Conservation (phyloP, 2,113 vertebrate species). For the Chaetops frenatus region DNA sequence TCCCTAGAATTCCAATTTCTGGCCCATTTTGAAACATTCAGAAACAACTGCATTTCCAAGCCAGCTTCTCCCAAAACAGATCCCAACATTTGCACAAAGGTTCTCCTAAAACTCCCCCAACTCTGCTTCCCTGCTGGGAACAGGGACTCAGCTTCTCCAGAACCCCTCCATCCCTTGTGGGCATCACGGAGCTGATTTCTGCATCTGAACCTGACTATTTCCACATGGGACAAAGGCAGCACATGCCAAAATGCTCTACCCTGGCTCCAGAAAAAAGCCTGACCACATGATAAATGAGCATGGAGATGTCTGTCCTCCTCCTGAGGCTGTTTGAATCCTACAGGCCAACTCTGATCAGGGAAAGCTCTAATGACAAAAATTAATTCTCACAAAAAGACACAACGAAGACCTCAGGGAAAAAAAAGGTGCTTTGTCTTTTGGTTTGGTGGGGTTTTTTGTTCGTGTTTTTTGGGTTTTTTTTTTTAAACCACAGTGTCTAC, state of each 20-base stretch:
- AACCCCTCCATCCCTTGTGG: neutral
- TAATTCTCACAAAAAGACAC: neutral
- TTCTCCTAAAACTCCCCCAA: neutral
- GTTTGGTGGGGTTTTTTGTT: neutral
- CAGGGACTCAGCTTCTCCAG: accelerated
- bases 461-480: neutral
- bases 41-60: neutral
- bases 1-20: neutral
- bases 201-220: neutral
- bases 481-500: neutral
- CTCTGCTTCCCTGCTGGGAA: neutral
- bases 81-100: neutral
- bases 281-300: neutral
- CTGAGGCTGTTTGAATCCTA: neutral
- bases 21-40: neutral
- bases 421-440: neutral
- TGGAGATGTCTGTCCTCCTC: neutral
- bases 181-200: neutral
- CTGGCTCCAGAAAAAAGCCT: neutral
- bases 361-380: neutral
- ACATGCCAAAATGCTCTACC: neutral
- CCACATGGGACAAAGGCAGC: neutral
- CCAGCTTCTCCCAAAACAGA: accelerated
- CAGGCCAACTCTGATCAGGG: neutral
- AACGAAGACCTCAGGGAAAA: neutral